Evolutionary conservation across 2,113 vertebrate genomes (phyloP).

Genomic region (Paramisgurnus dabryanus): DNA sequence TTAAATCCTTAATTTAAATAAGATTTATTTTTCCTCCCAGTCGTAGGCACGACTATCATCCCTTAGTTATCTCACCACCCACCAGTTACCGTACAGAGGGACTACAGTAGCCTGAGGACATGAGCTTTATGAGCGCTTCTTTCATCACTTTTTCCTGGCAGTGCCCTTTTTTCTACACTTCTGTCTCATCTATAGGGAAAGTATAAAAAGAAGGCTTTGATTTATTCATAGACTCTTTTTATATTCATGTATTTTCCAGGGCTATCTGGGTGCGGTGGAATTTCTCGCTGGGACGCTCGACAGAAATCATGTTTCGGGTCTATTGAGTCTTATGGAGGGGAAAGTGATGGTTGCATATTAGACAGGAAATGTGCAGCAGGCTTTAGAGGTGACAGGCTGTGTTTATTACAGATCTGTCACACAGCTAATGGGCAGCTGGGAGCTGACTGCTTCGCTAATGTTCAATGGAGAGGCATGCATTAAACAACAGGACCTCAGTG

Average conservation of each 20-base stretch:
- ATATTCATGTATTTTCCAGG: conserved; percentile 79
- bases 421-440: conserved; percentile 76
- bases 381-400: conserved; percentile 80
- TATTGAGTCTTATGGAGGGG: conserved; percentile 69
- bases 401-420: conserved; percentile 84
- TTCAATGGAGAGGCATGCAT: conserved; percentile 57
- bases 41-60: conserved; percentile 17
- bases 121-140: conserved; percentile 65
- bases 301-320: conserved; percentile 77
- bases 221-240: conserved; percentile 79
- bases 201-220: conserved; percentile 67
- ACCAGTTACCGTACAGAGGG: conserved; percentile 60
- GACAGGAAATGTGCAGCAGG: conserved; percentile 76
- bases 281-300: conserved; percentile 66
- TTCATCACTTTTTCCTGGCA: conserved; percentile 23
- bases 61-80: conserved; percentile 51
- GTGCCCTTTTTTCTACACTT: conserved; percentile 45
- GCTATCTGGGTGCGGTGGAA: conserved; percentile 71
- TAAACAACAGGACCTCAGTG: conserved; percentile 20
- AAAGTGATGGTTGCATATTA: conserved; percentile 68
- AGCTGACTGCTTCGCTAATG: conserved; percentile 65
- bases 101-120: conserved; percentile 58
- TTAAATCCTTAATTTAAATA: no score
- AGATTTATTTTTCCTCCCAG: no score
- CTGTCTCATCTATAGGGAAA: conserved; percentile 60